Evolutionary conservation across 2,113 vertebrate genomes (phyloP).

Genomic region (Coryphaenoides rupestris): DNA sequence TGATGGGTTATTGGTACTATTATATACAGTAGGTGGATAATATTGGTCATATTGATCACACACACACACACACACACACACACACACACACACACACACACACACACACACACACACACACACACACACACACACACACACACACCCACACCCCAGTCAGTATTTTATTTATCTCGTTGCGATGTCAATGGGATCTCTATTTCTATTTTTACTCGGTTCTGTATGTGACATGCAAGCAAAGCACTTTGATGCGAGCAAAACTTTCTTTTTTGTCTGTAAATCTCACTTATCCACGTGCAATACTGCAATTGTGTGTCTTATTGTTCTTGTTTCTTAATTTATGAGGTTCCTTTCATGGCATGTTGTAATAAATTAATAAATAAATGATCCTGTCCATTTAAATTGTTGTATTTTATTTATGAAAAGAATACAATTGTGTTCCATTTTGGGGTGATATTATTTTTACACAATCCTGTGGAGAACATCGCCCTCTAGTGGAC

Average conservation of each 20-base stretch:
- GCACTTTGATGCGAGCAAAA: neutral
- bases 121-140: conserved; percentile 30
- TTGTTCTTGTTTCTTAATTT: neutral
- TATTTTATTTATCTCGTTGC: neutral
- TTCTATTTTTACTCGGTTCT: neutral
- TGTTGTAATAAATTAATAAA: neutral
- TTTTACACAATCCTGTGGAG: too few relatives aligned
- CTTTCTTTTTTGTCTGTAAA: neutral
- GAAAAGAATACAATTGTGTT: too few relatives aligned
- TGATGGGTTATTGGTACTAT: conserved; percentile 20
- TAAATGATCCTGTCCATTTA: neutral
- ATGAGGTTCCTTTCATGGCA: neutral
- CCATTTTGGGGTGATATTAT: too few relatives aligned
- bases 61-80: conserved; percentile 17
- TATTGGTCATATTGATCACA: conserved; percentile 70
- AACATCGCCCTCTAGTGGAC: too few relatives aligned
- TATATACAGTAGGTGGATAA: conserved; percentile 31
- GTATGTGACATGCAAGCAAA: neutral
- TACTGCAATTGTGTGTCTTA: neutral
- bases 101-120: conserved; percentile 13
- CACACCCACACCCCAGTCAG: neutral
- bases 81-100: conserved; percentile 14
- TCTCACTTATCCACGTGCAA: neutral
- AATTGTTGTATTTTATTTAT: too few relatives aligned
- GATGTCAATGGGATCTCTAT: neutral